Base-by-base conservation (phyloP, 2,888 invertebrate genomes). In the Macrophya alboannulata region DNA sequence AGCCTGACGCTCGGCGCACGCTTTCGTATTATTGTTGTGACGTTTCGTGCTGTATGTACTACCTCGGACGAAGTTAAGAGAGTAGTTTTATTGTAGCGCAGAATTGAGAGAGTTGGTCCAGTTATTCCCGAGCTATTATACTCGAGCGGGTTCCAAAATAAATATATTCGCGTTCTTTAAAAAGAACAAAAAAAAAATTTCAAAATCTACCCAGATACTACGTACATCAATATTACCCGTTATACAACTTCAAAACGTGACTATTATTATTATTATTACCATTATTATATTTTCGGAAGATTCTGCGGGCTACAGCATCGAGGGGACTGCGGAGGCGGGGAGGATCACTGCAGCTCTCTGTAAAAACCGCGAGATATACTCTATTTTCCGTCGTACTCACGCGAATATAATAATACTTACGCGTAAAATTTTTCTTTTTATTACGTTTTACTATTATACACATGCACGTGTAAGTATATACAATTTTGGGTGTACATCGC, bases 1-100 rank as follows among this genome's bases (percentile, higher is more conserved):
- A 43, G 59, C 3, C 62, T 25, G 81, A 81, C 62, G 59, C 62
- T 81, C 40, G 59, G 59, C 59, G 59, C 81, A 62, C 81, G 81
- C 62, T 81, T 81, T 81, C 81, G 62, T 62, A 59, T 81, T 81
- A 81, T 81, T 59, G 81, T 81, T 81, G 81, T 81, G 81, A 81
- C 81, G 81, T 81, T 81, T 81, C 37, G 76, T 15, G 31, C 31
- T 31, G 79, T 62, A 21, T n/a, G 43, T 74, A 48, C n/a, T 74
- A 48, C n/a, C 40, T 37, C 43, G 37, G 8, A 71, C 31, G 37
- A 6, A n/a, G 71, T 71, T 17, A 71, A 10, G 8, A 71, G n/a
- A n/a, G 21, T 76, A 12, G 62, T 62, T 74, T 48, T 40, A 71
- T 71, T 37, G 15, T 0, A 40, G 15, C 71, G 4, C 17, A n/a